Evolutionary conservation across 2,797 vertebrate species (phyloP).

Genomic region (Phrynocephalus forsythii): DNA sequence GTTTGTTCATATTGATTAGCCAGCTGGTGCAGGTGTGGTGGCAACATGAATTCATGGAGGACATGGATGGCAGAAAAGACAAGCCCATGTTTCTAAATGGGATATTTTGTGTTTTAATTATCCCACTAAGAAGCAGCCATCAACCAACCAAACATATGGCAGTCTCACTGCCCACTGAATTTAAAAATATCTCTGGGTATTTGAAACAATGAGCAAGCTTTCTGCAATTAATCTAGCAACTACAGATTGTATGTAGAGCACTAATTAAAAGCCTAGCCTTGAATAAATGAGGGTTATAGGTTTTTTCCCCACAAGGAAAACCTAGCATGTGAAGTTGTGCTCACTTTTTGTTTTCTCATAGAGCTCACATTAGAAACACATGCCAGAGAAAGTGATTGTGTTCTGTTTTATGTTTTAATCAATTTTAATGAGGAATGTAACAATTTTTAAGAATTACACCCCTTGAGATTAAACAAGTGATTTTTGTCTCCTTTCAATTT

Average conservation of each 20-base stretch:
- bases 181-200: constrained; percentile 69
- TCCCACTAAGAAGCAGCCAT: constrained; percentile 55
- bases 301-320: constrained; percentile 16
- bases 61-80: constrained; percentile 31
- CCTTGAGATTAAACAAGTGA: constrained; percentile 49
- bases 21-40: constrained; percentile 46
- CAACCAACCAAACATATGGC: constrained; percentile 66
- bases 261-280: constrained; percentile 68
- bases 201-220: constrained; percentile 64
- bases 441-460: constrained; percentile 33
- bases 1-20: constrained; percentile 44
- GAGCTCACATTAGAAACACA: constrained; percentile 23
- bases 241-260: constrained; percentile 60
- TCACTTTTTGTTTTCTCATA: constrained; percentile 43
- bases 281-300: constrained; percentile 47
- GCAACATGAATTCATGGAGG: constrained; percentile 30
- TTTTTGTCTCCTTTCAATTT: constrained; percentile 28
- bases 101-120: constrained; percentile 59
- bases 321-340: constrained; percentile 35
- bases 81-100: constrained; percentile 33
- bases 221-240: constrained; percentile 71
- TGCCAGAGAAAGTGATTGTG: constrained; percentile 51
- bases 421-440: constrained; percentile 37
- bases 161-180: constrained; percentile 64
- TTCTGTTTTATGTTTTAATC: constrained; percentile 45